Base-by-base conservation (phyloP, 2,797 vertebrate genomes). In the Chaenodraco wilsoni region DNA sequence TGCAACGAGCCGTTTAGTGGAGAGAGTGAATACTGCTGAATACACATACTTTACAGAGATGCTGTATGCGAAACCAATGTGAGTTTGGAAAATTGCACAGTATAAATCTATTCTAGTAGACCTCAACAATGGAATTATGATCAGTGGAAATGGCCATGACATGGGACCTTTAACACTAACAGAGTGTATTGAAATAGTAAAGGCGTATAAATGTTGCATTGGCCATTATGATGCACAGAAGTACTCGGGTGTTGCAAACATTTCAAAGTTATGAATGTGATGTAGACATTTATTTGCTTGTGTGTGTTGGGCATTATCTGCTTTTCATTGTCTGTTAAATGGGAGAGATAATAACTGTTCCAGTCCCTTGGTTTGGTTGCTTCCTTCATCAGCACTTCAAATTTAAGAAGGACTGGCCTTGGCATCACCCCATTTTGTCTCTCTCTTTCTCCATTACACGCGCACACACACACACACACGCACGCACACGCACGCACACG, bases 281-380 rank as follows among this genome's bases (percentile, higher is more conserved):
- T 62, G 17, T 9, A 68, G 40, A 55, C 51, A 72, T 79, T 84
- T 62, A 72, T 79, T 84, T 62, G n/a, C 52, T 72, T 27, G 3
- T 27, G 43, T 44, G 41, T 63, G 55, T 19, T 51, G 33, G 67
- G 17, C 50, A 68, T 27, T 43, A 55, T 61, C 59, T 81, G 65
- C 69, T 17, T 76, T 76, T 78, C 33, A 58, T 41, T 9, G 8
- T 69, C 65, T 68, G 63, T 72, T 85, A 72, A 84, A 79, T 79
- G 16, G 45, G 15, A 69, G 55, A 66, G 72, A 79, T 72, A 37
- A 76, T 62, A 76, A 71, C 21, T 0, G 46, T 81, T 85, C 55
- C 48, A 74, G 46, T 72, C 44, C 69, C 72, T 79, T 66, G 74
- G 40, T 83, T 79, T 84, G 71, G 76, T 83, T 75, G 78, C 51